Base-by-base conservation (phyloP, 1,140 invertebrate species). In the Thaumetopoea pityocampa region DNA sequence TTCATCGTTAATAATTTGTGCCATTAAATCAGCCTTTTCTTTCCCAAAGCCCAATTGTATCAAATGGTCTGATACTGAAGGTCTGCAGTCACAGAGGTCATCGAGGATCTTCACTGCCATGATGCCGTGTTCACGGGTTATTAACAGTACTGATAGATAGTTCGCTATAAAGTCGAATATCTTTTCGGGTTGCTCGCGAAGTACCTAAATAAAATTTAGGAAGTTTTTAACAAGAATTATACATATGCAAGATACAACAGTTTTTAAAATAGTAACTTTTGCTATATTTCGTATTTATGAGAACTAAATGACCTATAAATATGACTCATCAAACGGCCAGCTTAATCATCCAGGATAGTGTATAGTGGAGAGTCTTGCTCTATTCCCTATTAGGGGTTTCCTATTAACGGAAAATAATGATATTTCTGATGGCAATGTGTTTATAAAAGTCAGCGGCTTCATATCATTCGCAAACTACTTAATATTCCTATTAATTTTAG, bases 81-180 rank as follows among this genome's bases (percentile, higher is more conserved):
- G 70, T 15, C 55, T 55, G 26, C 79, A 83, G 46, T 83, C 79
- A 40, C 79, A 83, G 1, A 80, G 59, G 15, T 83, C 74, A 2
- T 80, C 72, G 9, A 83, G 43, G 2, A 83, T 64, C 38, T 58
- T 74, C 2, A 71, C 56, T 0, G 79, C 67, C 55, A 83, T 60
- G 5, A 79, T 53, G 1, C 79, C 79, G 24, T 83, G 76, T 30
- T 92, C 91, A n/a, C 91, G 82, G 0, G 90, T 90, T 7, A 91
- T 88, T 9, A 92, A 74, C 10, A 92, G 69, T 1, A 87, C 87
- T 33, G 91, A 90, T 4, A 91, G 68, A 60, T 92, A 93, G 62
- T 92, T 89, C 1, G 91, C 87, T 53, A 92, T 89, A 56, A 91
- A 93, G 42, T 79, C 80, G 51, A 87, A 89, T 2, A 92, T 84